Percentiles rank a stretch among this genome's conserved stretches.
Conservation (phyloP, 2,797 vertebrate species). For the Thamnophis elegans region DNA sequence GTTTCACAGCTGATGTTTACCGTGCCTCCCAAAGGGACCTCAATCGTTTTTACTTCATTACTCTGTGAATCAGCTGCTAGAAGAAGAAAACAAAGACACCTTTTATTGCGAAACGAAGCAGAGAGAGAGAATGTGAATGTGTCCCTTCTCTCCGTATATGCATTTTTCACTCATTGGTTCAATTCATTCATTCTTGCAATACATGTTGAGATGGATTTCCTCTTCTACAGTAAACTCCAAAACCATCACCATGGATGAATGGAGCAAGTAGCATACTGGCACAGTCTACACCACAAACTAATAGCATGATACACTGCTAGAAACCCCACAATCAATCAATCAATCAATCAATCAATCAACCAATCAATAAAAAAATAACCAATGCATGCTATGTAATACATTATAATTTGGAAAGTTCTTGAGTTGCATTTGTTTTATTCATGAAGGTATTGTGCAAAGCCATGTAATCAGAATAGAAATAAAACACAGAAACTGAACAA, state of each 20-base stretch:
- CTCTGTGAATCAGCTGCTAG: neutral
- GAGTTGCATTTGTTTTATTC: neutral
- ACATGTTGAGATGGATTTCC: neutral
- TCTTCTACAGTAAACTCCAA: neutral
- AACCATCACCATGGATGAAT: neutral
- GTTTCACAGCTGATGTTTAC: neutral
- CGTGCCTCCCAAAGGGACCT: neutral
- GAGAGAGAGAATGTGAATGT: neutral
- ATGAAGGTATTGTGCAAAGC: neutral
- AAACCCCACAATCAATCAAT: neutral
- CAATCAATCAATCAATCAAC: neutral
- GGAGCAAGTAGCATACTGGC: neutral
- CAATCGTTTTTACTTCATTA: rapidly evolving
- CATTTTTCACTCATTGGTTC: neutral
- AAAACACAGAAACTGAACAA: neutral
- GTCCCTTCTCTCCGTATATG: neutral
- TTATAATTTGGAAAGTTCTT: neutral
- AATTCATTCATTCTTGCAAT: neutral
- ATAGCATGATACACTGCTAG: neutral
- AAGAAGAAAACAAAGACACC: neutral
- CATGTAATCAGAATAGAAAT: neutral
- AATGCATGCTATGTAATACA: neutral
- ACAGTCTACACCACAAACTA: neutral
- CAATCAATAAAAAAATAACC: neutral
- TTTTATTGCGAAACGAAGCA: neutral